Evolutionary conservation across 2,797 vertebrate genomes (phyloP).

Genomic region (Natrix natrix): DNA sequence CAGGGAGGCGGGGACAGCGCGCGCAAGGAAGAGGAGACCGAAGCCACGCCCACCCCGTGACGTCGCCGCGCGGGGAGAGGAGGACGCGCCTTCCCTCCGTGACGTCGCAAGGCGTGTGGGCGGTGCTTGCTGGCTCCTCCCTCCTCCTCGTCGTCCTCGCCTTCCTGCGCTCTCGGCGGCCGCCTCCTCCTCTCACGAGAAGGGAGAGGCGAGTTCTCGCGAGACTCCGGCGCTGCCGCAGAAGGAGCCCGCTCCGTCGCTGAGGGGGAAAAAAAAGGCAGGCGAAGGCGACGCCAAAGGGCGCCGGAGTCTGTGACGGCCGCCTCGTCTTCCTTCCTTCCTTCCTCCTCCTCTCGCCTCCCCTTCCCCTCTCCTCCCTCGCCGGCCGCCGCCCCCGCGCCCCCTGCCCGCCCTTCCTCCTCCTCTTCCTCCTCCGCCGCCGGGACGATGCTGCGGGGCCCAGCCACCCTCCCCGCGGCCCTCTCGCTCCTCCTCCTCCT

Average conservation of each 20-base stretch:
- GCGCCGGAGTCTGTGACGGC: neutral
- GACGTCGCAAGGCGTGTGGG: neutral
- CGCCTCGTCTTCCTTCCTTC: neutral
- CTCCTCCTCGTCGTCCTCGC: neutral
- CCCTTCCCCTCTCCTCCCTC: slow-evolving; percentile 12
- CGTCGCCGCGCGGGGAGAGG: neutral
- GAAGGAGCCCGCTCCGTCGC: slow-evolving; percentile 48
- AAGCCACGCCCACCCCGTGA: too few species aligned
- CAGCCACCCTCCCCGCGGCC: slow-evolving; percentile 61
- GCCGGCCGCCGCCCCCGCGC: neutral
- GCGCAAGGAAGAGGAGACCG: too few species aligned
- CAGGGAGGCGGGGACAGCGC: neutral
- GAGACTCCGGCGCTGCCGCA: slow-evolving; percentile 63
- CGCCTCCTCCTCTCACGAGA: slow-evolving; percentile 14
- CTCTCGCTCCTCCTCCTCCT: slow-evolving; percentile 65
- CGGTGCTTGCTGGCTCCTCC: neutral
- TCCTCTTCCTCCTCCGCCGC: neutral
- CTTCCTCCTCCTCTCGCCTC: slow-evolving; percentile 28
- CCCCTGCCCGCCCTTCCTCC: slow-evolving; percentile 31
- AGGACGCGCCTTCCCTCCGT: neutral
- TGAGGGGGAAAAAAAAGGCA: slow-evolving; percentile 49
- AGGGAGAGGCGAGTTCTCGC: slow-evolving; percentile 39
- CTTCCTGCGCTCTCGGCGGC: neutral
- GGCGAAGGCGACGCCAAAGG: slow-evolving; percentile 59
- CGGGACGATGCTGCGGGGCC: slow-evolving; percentile 61